Base-by-base conservation (phyloP, 2,888 invertebrate species). In the Tortricodes alternella region DNA sequence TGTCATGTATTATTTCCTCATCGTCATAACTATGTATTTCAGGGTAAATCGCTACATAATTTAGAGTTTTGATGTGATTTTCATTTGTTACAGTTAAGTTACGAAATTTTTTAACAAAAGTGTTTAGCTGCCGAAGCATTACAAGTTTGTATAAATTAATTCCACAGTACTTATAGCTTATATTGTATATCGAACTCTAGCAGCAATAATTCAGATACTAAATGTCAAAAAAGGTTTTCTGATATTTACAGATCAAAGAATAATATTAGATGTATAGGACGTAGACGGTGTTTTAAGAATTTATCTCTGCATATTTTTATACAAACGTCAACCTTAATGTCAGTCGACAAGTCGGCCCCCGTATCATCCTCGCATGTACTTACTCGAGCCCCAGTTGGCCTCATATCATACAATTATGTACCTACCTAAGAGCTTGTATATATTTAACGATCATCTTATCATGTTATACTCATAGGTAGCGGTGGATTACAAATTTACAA, bases 231-330 rank as follows among this genome's bases (percentile, higher is more conserved):
- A 53, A 53, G 48, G 52, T 64, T 64, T 65, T 68, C 65, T 52
- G 52, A 57, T 52, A 49, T 65, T 58, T 62, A 63, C 62, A 63
- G 53, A 64, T 62, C 62, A 61, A 66, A 63, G 59, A 65, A 58
- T 60, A 62, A 62, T 58, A 58, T 58, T 53, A 60, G 63, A 66
- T 63, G 66, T 70, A 66, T 61, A 60, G 66, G 60, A 63, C 39
- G 68, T 75, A 74, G 71, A 69, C 59, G 62, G 74, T 78, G 74
- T 74, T 74, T 70, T 78, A 75, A 71, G 70, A 71, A 56, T 57
- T 73, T 78, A 74, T 71, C 74, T 80, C 73, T 70, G 76, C 81
- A 80, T 85, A 85, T 85, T 85, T 85, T 85, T 85, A 85, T 84
- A 84, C 77, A 82, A 80, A 80, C 67, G 62, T 70, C 71, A 71